Evolutionary conservation across 2,113 vertebrate genomes (phyloP).

Genomic region (Mustelus asterias): DNA sequence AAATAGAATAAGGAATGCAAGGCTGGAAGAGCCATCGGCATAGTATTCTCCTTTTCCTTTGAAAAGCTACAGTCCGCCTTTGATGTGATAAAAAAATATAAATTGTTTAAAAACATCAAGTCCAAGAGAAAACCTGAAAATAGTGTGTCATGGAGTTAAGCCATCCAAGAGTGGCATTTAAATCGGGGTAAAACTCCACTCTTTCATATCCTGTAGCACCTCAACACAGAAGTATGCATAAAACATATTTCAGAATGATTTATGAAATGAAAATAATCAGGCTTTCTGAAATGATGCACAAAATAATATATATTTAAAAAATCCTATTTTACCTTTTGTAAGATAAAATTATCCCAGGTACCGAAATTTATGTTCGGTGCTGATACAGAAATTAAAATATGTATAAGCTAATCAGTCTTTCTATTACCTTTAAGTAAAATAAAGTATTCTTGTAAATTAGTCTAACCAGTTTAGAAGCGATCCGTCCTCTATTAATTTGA

Average conservation of each 20-base stretch:
- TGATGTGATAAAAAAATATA: constrained; percentile 98
- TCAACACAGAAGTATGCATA: constrained; percentile 21
- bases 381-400: background rate
- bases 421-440: constrained; percentile 19
- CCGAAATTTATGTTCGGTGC: background rate
- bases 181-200: constrained; percentile 58
- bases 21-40: constrained; percentile 78
- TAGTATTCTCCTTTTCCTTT: constrained; percentile 77
- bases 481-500: background rate
- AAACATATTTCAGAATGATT: background rate
- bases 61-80: constrained; percentile 89
- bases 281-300: background rate
- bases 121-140: constrained; percentile 66
- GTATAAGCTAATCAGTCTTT: background rate
- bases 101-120: constrained; percentile 97
- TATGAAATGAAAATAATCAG: background rate
- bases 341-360: background rate
- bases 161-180: constrained; percentile 74
- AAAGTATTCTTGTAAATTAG: background rate
- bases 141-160: constrained; percentile 73
- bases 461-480: background rate
- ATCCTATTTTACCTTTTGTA: background rate
- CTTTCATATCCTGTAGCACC: background rate
- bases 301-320: background rate
- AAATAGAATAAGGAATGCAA: constrained; percentile 96